Evolutionary conservation across 30 jellyfish, hydroid and myxozoan species (phyloP).

Genomic region (Hydractinia symbiolongicarpus): DNA sequence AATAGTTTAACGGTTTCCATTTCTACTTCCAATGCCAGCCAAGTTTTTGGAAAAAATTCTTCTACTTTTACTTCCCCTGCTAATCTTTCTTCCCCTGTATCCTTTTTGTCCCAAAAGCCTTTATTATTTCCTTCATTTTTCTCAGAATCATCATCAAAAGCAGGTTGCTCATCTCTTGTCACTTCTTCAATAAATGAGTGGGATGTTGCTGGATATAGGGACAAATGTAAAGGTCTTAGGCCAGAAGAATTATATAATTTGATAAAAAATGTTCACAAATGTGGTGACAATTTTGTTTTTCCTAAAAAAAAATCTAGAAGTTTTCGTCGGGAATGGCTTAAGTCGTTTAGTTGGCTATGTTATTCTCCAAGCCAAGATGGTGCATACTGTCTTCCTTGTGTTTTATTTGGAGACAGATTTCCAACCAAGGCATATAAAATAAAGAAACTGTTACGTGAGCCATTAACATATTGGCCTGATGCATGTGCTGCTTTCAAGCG

Average conservation of each 20-base stretch:
- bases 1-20: no score
- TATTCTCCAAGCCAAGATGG: slow-evolving; percentile 44
- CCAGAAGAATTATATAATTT: not conserved
- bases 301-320: slow-evolving; percentile 26
- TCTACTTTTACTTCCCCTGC: not conserved
- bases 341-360: slow-evolving; percentile 36
- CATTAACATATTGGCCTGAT: not conserved
- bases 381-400: slow-evolving; percentile 59
- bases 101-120: no score
- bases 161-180: not conserved
- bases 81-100: no score
- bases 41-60: not conserved
- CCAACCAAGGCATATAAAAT: not conserved
- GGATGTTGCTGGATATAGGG: not conserved
- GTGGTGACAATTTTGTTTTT: slow-evolving; percentile 13
- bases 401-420: slow-evolving; percentile 24
- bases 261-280: slow-evolving; percentile 26
- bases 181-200: not conserved
- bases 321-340: slow-evolving; percentile 37
- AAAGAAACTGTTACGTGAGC: not conserved
- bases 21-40: not conserved
- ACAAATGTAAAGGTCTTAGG: not conserved
- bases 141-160: not conserved
- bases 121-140: not conserved
- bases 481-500: not conserved